These are phyloP conservation scores for Alsophila aescularia DNA, from an alignment of 2,888 invertebrate genomes.

Conservation along the genomic window DNA sequence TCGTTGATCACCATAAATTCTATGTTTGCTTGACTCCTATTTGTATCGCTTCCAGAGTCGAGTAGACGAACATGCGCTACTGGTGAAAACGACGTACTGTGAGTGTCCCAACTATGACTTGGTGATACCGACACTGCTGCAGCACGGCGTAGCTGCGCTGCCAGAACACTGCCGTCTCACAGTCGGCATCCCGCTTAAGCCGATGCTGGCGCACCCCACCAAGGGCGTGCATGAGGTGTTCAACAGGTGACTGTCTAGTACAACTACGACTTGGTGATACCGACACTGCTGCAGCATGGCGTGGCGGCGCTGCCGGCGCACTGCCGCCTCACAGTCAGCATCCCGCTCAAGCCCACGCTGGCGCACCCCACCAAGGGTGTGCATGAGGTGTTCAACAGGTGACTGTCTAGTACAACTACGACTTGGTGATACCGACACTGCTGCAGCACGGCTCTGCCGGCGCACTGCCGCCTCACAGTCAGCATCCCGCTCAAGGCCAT, in stretches of 20 bases:
- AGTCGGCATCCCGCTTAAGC: conserved; percentile 97
- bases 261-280: too few species aligned
- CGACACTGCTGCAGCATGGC: too few species aligned
- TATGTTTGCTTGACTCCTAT: too few species aligned
- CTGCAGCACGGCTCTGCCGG: conserved; percentile 90
- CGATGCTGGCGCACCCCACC: conserved; percentile 99
- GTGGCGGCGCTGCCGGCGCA: too few species aligned
- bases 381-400: too few species aligned
- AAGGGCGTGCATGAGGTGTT: conserved; percentile 96
- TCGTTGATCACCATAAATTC: too few species aligned
- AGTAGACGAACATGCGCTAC: conserved; percentile 89
- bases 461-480: conserved; percentile 93
- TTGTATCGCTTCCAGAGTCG: conserved; percentile 33
- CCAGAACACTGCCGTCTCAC: conserved; percentile 92
- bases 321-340: too few species aligned
- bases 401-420: conserved; percentile 99
- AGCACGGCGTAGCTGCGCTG: conserved; percentile 90
- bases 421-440: conserved; percentile 91
- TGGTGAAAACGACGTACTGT: conserved; percentile 96
- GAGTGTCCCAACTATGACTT: conserved; percentile 98
- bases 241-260: too few species aligned
- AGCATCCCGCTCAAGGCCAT: conserved; percentile 98
- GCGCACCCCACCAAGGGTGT: conserved; percentile 99
- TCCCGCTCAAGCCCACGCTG: conserved; percentile 99
- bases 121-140: conserved; percentile 91